Evolutionary conservation across 1,140 invertebrate species (phyloP), one percentile per base, ranked within the genome.

Genomic region (Drosophila virilis): DNA sequence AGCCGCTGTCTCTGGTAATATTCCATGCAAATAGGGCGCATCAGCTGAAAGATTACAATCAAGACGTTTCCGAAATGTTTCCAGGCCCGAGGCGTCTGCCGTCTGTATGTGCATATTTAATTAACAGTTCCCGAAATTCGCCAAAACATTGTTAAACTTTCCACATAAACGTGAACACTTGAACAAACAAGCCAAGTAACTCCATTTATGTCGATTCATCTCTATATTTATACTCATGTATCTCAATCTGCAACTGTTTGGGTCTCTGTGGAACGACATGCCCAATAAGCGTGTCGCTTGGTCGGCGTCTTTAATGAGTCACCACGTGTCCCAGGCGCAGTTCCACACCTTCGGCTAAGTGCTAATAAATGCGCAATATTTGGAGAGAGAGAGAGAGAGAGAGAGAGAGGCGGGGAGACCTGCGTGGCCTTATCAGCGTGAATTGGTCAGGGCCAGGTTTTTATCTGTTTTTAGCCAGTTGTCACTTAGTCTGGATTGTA

Each of bases 401-500:
- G 22, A 3, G 1, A 22, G 22, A 17, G 17, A 2, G 57, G 43
- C 1, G n/a, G 48, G 40, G 38, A 35, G 35, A 60, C 33, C 43
- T 42, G 43, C 45, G 6, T 57, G 65, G 72, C 17, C 42, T 75
- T 78, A 75, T 78, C 73, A 69, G 60, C 52, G 55, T 43, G 71
- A 68, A 69, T 74, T 54, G 17, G 51, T 58, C 73, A 75, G 37
- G 61, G 66, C 59, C 52, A 40, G 55, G 52, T 9, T 13, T 74
- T 78, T 81, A 84, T 83, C 72, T 79, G 51, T 13, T 62, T 28
- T 61, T 32, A 35, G 8, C 6, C 43, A 70, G 59, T 75, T 68
- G 70, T 50, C 75, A 57, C 33, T 57, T 17, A 43, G 52, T 75
- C 74, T 75, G 48, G 77, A 67, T 88, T 88, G 83, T 86, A 86